These are phyloP conservation scores for Ephydatia muelleri DNA, from an alignment of 37 sponge, comb jelly and placozoan species.

Conservation along the genomic window DNA sequence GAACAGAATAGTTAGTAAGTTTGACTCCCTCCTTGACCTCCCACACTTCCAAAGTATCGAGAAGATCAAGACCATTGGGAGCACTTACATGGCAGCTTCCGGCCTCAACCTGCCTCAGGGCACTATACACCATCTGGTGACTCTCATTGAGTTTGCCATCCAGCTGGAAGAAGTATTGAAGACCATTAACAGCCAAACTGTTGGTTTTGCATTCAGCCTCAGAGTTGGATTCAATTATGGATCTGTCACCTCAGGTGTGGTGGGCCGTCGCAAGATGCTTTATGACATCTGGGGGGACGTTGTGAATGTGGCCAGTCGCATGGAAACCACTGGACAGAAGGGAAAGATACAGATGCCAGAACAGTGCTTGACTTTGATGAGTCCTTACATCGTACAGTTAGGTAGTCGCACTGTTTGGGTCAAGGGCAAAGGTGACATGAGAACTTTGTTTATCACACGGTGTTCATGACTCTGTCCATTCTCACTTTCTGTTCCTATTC, in stretches of 20 bases:
- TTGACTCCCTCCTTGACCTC: slow-evolving; percentile 68
- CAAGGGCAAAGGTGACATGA: slow-evolving; percentile 86
- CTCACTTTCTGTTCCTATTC: background rate
- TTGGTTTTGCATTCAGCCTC: slow-evolving; percentile 48
- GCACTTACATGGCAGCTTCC: slow-evolving; percentile 92
- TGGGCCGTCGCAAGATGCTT: slow-evolving; percentile 87
- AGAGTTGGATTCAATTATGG: slow-evolving; percentile 92
- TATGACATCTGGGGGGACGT: slow-evolving; percentile 99
- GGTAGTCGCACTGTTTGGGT: slow-evolving; percentile 47
- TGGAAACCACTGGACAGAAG: slow-evolving; percentile 86
- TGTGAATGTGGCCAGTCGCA: slow-evolving; percentile 96
- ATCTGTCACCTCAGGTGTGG: slow-evolving; percentile 89
- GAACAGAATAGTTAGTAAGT: slow-evolving; percentile 72
- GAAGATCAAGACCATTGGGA: slow-evolving; percentile 91
- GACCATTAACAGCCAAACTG: slow-evolving; percentile 45
- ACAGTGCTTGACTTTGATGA: slow-evolving; percentile 35
- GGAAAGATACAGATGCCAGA: slow-evolving; percentile 84
- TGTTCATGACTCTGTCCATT: background rate
- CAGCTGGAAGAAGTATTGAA: slow-evolving; percentile 68
- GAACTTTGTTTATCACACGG: slow-evolving; percentile 63
- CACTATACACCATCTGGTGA: slow-evolving; percentile 47
- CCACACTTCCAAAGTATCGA: slow-evolving; percentile 59
- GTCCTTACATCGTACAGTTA: slow-evolving; percentile 33
- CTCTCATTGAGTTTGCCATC: slow-evolving; percentile 75
- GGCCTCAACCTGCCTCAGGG: slow-evolving; percentile 53